A percentile compares a stretch with the other conserved stretches of the same genome.
phyloP scores from a whole-genome alignment of 2,113 vertebrate species.

The Passer montanus region DNA sequence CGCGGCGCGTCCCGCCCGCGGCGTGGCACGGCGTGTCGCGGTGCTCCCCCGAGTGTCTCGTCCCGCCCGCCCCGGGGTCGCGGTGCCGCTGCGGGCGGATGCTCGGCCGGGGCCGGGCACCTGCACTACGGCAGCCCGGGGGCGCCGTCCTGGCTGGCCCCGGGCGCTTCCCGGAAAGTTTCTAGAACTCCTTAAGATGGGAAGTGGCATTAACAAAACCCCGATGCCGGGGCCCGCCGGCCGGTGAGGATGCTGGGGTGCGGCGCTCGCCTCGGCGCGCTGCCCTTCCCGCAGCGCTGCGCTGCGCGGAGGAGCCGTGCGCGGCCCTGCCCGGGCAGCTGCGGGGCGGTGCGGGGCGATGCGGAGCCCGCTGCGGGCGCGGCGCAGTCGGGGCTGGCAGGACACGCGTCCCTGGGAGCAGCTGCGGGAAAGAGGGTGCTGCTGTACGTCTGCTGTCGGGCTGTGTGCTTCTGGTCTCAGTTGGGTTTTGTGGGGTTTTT shows the following conservation, averaged over 20 bases:
- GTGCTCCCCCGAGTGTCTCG: background rate
- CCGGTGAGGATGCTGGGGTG: background rate
- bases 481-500: background rate
- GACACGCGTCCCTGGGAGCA: background rate
- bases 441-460: background rate
- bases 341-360: background rate
- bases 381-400: background rate
- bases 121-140: background rate
- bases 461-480: background rate
- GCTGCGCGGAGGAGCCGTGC: background rate
- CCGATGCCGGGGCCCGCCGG: background rate
- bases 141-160: background rate
- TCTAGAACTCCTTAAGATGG: background rate
- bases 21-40: background rate
- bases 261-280: background rate
- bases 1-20: background rate
- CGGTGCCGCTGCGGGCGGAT: background rate
- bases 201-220: background rate
- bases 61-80: background rate
- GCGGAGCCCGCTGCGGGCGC: background rate
- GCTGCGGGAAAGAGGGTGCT: background rate
- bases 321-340: background rate
- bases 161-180: background rate
- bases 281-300: background rate
- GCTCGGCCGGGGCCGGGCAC: background rate